These are phyloP conservation scores for Catostylus mosaicus DNA, from an alignment of 30 jellyfish, hydroid and myxozoan genomes.

Conservation along the genomic window DNA sequence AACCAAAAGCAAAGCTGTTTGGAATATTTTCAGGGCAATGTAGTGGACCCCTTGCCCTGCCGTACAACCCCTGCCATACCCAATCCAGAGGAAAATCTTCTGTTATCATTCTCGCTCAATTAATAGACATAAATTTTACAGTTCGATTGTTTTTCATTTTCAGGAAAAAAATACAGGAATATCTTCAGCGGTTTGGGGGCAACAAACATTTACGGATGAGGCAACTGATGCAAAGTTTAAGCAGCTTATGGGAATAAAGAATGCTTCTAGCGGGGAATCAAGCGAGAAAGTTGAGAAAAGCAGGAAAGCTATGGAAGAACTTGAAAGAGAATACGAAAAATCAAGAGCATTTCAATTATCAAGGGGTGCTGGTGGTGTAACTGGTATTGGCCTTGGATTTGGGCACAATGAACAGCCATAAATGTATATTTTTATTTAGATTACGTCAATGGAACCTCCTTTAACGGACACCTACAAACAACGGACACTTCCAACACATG, in stretches of 20 bases:
- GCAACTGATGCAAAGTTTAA: slow-evolving; percentile 86
- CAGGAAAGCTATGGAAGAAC: slow-evolving; percentile 87
- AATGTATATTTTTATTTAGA: too few relatives aligned
- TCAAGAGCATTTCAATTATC: slow-evolving; percentile 94
- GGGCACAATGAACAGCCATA: slow-evolving; percentile 51
- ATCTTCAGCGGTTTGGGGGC: slow-evolving; percentile 62
- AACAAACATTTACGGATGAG: slow-evolving; percentile 85
- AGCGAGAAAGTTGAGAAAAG: slow-evolving; percentile 69
- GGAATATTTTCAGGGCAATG: too few relatives aligned
- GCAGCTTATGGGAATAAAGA: slow-evolving; percentile 94
- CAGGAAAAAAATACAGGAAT: slow-evolving; percentile 53
- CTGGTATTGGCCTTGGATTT: slow-evolving; percentile 97
- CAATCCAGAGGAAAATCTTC: too few relatives aligned
- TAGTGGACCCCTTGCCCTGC: too few relatives aligned
- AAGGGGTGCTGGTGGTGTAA: slow-evolving; percentile 97
- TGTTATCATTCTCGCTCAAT: too few relatives aligned
- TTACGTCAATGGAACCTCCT: too few relatives aligned
- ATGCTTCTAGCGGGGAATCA: slow-evolving; percentile 60
- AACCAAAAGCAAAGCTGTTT: too few relatives aligned
- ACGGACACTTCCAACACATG: too few relatives aligned
- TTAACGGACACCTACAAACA: too few relatives aligned
- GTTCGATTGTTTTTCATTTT: slow-evolving; percentile 1
- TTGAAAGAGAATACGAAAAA: slow-evolving; percentile 90
- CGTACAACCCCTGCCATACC: too few relatives aligned
- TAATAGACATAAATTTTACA: too few relatives aligned